Percentiles rank a stretch among this genome's conserved stretches.
Conservation (phyloP, 2,113 vertebrate genomes). For the Anas platyrhynchos region DNA sequence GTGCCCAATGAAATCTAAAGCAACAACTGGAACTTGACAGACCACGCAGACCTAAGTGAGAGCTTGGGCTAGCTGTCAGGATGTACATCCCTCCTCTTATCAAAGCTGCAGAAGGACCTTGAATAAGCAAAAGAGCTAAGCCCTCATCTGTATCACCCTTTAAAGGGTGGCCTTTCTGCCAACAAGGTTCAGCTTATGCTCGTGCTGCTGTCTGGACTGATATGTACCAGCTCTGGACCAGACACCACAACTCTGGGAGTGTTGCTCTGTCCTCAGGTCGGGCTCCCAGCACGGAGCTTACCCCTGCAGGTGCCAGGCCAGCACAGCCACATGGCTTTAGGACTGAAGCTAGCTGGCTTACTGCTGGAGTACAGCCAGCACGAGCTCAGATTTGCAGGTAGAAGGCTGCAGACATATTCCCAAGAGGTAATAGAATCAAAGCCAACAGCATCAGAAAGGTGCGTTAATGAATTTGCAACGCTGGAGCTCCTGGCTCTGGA, state of each 20-base stretch:
- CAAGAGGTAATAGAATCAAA: not conserved
- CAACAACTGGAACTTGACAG: not conserved
- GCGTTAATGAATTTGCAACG: not conserved
- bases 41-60: not conserved
- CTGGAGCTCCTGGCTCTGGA: not conserved
- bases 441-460: not conserved
- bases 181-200: not conserved
- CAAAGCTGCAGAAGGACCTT: not conserved
- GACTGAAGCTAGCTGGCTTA: not conserved
- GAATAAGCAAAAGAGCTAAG: not conserved
- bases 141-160: not conserved
- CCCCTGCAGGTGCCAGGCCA: not conserved
- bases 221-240: not conserved
- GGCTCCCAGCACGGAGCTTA: not conserved
- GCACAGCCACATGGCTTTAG: not conserved
- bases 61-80: not conserved
- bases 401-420: not conserved
- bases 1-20: not conserved
- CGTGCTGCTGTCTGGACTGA: not conserved
- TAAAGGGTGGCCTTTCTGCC: not conserved
- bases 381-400: not conserved
- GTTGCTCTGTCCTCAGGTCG: not conserved
- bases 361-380: not conserved
- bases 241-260: fast-evolving
- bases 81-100: not conserved